phyloP scores from a whole-genome alignment of 2,113 vertebrate genomes.

The Tautogolabrus adspersus region DNA sequence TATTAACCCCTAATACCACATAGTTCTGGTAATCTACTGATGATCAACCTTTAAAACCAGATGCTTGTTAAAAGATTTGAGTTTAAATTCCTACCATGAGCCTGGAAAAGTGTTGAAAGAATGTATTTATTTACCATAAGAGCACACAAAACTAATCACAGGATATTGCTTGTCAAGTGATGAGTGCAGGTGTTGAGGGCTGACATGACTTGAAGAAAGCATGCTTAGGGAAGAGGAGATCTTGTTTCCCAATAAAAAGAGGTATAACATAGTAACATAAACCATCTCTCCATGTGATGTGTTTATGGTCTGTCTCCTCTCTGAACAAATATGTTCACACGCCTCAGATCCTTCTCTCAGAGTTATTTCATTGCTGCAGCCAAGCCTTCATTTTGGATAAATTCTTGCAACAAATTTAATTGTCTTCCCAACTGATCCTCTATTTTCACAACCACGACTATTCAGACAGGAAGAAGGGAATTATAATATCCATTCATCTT shows the following conservation, averaged over 20 bases:
- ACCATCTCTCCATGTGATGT: not conserved
- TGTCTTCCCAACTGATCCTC: not conserved
- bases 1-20: not conserved
- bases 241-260: constrained; percentile 17
- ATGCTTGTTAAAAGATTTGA: not conserved
- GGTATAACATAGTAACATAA: constrained; percentile 16
- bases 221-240: constrained; percentile 17
- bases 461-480: constrained; percentile 50
- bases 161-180: not conserved
- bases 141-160: not conserved
- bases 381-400: not conserved
- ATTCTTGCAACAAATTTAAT: not conserved
- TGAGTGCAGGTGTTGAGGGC: not conserved
- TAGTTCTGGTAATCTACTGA: not conserved
- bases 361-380: not conserved
- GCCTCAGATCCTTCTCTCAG: not conserved
- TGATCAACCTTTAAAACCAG: not conserved
- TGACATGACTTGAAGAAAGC: constrained; percentile 1
- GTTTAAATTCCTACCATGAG: not conserved
- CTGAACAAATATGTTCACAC: not conserved
- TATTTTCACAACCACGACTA: constrained; percentile 18
- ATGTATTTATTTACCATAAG: not conserved
- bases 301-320: constrained; percentile 7
- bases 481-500: constrained; percentile 68
- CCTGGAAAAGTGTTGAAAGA: not conserved